Base-by-base conservation (phyloP, 2,888 invertebrate species). In the Parnassius orleans region DNA sequence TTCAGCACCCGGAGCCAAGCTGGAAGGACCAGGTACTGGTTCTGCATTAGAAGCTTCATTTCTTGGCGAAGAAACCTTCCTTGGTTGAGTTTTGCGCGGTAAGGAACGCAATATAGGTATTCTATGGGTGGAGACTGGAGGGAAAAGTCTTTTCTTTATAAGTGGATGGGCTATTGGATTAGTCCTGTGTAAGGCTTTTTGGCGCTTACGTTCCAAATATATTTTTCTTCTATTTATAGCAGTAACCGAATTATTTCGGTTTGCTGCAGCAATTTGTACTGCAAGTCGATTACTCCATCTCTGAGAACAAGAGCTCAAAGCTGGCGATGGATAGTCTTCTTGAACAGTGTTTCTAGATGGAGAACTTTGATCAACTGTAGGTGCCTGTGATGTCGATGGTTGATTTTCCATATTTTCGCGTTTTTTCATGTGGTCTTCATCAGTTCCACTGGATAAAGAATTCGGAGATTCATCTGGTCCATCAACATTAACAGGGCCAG, bases 191-290 rank as follows among this genome's bases (percentile, higher is more conserved):
- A 91, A 73, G 12, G 91, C 92, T 74, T 87, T 89, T 60, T 80
- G 77, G 41, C 88, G 79, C 68, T 79, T 86, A 58, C 80, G 79
- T 70, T 90, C 88, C 56, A 86, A 66, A 66, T 92, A 92, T 15
- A 86, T 65, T 15, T 92, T 90, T 63, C 86, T 76, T 69, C 92
- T 77, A 61, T 77, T 83, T 60, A 83, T 79, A 2, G 91, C 91
- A 14, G 88, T 90, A 24, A 76, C 67, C 1, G 92, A 91, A 64
- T 76, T 81, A 72, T 91, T 92, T 72, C 87, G 82, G 65, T 92
- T 92, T 0, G 89, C 92, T 11, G 84, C 90, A 9, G 92, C 77
- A 66, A 92, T 92, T 71, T 89, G 90, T 7, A 91, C 89, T 1
- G 91, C 91, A 11, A 92, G 80, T 1, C 91, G 85, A 69, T 86